Percentiles rank a stretch among this genome's conserved stretches.
Evolutionary conservation across 2,888 invertebrate genomes (phyloP).

Genomic region (Copidosoma aretas): DNA sequence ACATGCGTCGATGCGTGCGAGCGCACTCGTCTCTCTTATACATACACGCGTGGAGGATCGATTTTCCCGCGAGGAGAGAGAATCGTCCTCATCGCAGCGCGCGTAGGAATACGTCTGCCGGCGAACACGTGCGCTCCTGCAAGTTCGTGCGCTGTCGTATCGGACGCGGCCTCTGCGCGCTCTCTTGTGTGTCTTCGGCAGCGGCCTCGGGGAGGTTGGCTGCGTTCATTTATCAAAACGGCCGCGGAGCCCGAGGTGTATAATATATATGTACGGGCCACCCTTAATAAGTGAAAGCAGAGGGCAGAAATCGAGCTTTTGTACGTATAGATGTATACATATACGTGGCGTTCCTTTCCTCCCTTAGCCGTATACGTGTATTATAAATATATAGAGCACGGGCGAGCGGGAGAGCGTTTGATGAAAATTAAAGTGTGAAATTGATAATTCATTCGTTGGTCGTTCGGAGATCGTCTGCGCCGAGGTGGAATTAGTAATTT

Average conservation of each 20-base stretch:
- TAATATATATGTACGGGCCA: no score
- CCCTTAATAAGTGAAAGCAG: constrained; percentile 23
- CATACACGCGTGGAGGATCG: constrained; percentile 29
- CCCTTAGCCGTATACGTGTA: no score
- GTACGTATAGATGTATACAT: not conserved
- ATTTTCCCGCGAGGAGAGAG: constrained; percentile 33
- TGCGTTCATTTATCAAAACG: constrained; percentile 35
- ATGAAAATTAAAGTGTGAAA: constrained; percentile 37
- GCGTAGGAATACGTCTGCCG: no score
- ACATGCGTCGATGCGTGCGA: not conserved
- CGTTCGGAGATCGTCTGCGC: no score
- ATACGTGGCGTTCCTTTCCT: not conserved
- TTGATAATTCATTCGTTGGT: constrained; percentile 25
- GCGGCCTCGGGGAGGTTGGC: no score
- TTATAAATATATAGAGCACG: no score
- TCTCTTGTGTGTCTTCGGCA: no score
- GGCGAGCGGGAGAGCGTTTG: constrained; percentile 8
- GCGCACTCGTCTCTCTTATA: not conserved
- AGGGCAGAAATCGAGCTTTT: constrained; percentile 2
- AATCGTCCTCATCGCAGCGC: not conserved
- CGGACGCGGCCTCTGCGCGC: not conserved
- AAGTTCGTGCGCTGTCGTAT: not conserved
- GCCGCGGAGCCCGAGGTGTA: no score
- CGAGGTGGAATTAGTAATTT: no score
- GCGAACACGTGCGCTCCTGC: no score